Evolutionary conservation across 2,888 invertebrate species (phyloP).

Genomic region (Spodoptera littoralis): DNA sequence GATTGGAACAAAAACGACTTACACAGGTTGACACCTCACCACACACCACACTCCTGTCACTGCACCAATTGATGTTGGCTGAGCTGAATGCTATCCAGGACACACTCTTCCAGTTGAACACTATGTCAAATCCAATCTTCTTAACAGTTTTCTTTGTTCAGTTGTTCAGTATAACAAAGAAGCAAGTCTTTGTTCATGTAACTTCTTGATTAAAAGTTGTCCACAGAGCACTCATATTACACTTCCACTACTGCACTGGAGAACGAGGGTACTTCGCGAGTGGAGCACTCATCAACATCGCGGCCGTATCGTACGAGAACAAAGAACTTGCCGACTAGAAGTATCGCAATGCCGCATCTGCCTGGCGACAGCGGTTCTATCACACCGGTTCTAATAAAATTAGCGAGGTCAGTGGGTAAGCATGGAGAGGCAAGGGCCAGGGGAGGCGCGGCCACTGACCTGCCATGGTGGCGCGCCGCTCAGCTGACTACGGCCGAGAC

Average conservation of each 20-base stretch:
- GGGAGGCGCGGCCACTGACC: constrained; percentile 74
- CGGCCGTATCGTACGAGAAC: constrained; percentile 57
- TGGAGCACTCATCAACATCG: constrained; percentile 33
- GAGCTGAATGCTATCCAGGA: constrained; percentile 6
- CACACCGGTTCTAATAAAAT: constrained; percentile 41
- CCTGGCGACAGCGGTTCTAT: constrained; percentile 19
- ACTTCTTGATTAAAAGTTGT: constrained; percentile 40
- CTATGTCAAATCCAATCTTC: constrained; percentile 11
- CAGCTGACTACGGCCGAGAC: constrained; percentile 66
- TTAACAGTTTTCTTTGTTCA: constrained; percentile 47
- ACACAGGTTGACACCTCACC: constrained; percentile 21
- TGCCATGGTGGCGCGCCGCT: constrained; percentile 68
- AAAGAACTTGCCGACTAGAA: constrained; percentile 61
- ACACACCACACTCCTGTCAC: constrained; percentile 6
- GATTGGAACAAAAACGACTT: constrained; percentile 21
- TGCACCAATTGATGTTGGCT: constrained; percentile 6
- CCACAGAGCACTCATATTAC: constrained; percentile 54
- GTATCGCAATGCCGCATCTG: constrained; percentile 15
- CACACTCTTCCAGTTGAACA: constrained; percentile 22
- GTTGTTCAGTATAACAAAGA: constrained; percentile 9
- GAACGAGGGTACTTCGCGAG: constrained; percentile 33
- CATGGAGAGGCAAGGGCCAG: constrained; percentile 56
- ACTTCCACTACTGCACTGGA: constrained; percentile 72
- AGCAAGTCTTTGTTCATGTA: constrained; percentile 62
- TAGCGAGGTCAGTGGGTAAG: constrained; percentile 59